Evolutionary conservation across 1,140 invertebrate genomes (phyloP), one percentile per base, ranked within the genome.

Genomic region (Solenopsis fugax): DNA sequence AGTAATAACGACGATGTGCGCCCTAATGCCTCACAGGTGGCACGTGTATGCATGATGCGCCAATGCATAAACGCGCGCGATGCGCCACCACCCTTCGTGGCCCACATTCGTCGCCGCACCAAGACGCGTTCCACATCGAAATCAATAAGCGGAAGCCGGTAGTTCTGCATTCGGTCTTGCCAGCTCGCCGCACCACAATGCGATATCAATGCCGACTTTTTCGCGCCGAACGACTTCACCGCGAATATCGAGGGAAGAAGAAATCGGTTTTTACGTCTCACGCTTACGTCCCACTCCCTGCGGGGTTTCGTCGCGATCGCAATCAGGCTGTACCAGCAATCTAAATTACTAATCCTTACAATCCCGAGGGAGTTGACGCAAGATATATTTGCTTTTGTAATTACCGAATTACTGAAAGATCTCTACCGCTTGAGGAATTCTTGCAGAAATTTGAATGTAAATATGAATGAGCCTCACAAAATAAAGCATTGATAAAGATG

Each of bases 111-210:
- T 89, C 86, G 62, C 65, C 12, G 50, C 78, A 73, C 76, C 76
- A 64, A 50, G 60, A 71, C 87, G 64, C 54, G 60, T 86, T 89
- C 77, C 87, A 90, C 89, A 85, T 89, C 88, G 92, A 93, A 95
- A 95, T 95, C 94, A 94, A 95, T 95, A 95, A 94, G 92, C 93
- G 93, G 93, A 95, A 94, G 91, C 92, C 90, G 88, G 81, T 86
- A 91, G 87, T 92, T 91, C 87, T 88, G 85, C 78, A 91, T 93
- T 92, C 85, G 88, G 78, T 73, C 71, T 87, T 84, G 81, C 88
- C 80, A 87, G 82, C 78, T 78, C 52, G 65, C 50, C 34, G 48
- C 60, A 21, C 64, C 50, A 69, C 13, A n/a, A 69, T 41, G 13
- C 41, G n/a, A 67, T 67, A 62, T 58, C 62, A 12, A 69, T 64